phyloP scores from a whole-genome alignment of 2,888 invertebrate genomes.

The Orthonychiurus folsomi region DNA sequence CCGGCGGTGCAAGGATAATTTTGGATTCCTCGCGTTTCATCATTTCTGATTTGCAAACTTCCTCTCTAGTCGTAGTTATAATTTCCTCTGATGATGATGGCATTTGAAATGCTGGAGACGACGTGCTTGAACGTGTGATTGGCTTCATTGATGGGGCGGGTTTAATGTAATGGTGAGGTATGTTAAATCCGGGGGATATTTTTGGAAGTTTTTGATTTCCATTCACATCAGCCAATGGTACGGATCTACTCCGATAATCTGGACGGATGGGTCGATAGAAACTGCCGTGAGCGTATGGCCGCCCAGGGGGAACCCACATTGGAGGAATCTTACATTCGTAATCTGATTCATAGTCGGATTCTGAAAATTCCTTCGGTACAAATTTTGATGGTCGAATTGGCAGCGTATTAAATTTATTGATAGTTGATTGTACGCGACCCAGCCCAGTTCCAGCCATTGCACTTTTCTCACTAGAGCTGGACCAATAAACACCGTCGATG shows the following conservation, averaged over 20 bases:
- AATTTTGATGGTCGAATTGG: constrained; percentile 52
- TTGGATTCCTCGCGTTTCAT: background rate
- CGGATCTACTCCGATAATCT: background rate
- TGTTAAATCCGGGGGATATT: background rate
- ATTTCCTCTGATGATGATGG: background rate
- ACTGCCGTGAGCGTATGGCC: background rate
- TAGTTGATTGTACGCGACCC: background rate
- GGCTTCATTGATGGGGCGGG: background rate
- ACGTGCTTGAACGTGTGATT: background rate
- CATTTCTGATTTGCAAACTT: background rate
- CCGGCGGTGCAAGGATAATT: background rate
- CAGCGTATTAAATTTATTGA: background rate
- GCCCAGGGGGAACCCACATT: constrained; percentile 49
- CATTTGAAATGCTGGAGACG: background rate
- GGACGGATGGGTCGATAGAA: background rate
- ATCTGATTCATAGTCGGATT: constrained; percentile 65
- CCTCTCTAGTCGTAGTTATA: background rate
- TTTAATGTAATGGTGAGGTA: background rate
- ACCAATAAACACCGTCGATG: background rate
- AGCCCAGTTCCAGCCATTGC: background rate
- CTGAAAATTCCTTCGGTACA: constrained; percentile 56
- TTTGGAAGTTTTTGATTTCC: background rate
- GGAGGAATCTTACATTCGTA: constrained; percentile 55
- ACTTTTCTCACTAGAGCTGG: background rate
- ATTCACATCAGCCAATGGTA: background rate